Evolutionary conservation across 2,113 vertebrate species (phyloP), one percentile per base, ranked within the genome.

Genomic region (Silurus meridionalis): DNA sequence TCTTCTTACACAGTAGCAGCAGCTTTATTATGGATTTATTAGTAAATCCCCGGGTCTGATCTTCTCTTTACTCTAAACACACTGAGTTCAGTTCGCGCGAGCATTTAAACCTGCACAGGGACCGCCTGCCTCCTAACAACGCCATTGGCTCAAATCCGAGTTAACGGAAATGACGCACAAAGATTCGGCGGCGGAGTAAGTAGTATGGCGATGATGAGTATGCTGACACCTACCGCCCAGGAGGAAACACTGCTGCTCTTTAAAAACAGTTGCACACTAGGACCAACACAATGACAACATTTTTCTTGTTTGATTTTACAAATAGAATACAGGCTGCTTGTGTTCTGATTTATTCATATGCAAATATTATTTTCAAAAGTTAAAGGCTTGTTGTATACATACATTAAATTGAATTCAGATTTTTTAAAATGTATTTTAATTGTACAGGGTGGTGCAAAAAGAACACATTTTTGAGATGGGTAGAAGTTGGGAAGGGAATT

Each of bases 41-140:
- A 6, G 3, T 61, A 14, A 61, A n/a, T 15, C 13, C 0, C 25
- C 5, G 13, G 0, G 6, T 61, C 8, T 46, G 17, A 13, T 6
- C 78, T 61, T 3, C 19, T 74, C 15, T 21, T 5, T 6, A 15
- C 23, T 81, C 37, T 58, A 55, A 17, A 15, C 6, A 1, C 23
- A 2, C 37, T 37, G 1, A 74, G 17, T 67, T 15, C 9, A 37
- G 57, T 23, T 83, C 78, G 86, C 82, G 85, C 82, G 85, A 86
- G 85, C 53, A 86, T 90, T 90, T 90, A 90, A 91, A 91, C 82
- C 80, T 83, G 71, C 25, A 63, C 74, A 64, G 21, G 3, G 75
- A 74, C 84, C 88, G 85, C 89, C 88, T 64, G 84, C 69, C 25
- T 53, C 57, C n/a, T 28, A 1, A 61, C 21, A 6, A 84, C 13